These are phyloP conservation scores for Nannobrachium achirus DNA, from an alignment of 2,113 vertebrate genomes.

Conservation along the genomic window DNA sequence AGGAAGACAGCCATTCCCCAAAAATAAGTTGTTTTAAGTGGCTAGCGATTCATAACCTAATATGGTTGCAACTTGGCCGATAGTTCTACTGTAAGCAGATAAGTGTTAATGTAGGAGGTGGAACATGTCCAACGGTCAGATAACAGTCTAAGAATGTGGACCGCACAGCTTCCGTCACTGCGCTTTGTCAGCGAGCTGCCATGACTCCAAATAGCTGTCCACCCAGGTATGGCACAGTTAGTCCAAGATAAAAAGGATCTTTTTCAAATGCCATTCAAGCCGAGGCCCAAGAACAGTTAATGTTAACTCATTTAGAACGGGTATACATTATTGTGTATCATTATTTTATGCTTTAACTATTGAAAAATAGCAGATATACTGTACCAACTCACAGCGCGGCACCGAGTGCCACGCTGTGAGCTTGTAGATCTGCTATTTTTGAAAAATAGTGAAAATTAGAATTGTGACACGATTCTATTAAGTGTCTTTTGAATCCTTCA, in stretches of 20 bases:
- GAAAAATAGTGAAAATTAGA: no score
- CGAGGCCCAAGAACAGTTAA: no score
- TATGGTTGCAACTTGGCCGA: not conserved
- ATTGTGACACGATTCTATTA: no score
- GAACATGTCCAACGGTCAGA: not conserved
- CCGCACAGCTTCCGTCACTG: not conserved
- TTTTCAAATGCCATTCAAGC: no score
- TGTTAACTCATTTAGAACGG: no score
- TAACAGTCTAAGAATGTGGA: constrained; percentile 3
- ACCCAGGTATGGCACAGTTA: not conserved
- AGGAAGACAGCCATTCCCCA: not conserved
- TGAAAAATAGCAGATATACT: no score
- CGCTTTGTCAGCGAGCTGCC: not conserved
- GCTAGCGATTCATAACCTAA: not conserved
- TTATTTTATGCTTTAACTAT: no score
- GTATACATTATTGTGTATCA: no score
- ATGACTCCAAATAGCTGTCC: not conserved
- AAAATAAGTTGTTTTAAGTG: not conserved
- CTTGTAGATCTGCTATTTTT: no score
- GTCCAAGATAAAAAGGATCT: not conserved
- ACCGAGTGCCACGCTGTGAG: no score
- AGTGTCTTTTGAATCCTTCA: no score
- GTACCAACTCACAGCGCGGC: no score
- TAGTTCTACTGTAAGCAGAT: not conserved
- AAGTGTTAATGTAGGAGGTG: not conserved